Conservation (phyloP, 2,797 vertebrate genomes). For the Epinephelus malabaricus region DNA sequence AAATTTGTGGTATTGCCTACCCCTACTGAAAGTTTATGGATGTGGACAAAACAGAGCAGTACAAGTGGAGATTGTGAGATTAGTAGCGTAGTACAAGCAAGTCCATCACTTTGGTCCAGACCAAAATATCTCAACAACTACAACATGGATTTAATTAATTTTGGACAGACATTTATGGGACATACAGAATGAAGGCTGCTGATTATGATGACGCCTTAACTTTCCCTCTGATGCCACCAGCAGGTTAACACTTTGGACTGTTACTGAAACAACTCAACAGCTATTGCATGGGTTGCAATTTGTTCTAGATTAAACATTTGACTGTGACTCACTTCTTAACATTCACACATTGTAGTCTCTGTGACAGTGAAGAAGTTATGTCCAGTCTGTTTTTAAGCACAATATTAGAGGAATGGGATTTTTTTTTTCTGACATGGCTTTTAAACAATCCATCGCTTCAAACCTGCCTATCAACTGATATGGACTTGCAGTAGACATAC, state of each 20-base stretch:
- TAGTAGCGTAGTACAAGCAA: too few species aligned
- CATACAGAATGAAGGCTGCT: neutral
- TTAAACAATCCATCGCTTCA: conserved; percentile 9
- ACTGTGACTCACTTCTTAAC: neutral
- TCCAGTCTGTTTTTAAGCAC: conserved; percentile 17
- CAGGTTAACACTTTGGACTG: too few species aligned
- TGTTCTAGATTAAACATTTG: neutral
- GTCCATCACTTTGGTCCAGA: too few species aligned
- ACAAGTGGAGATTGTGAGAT: too few species aligned
- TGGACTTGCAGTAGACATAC: too few species aligned
- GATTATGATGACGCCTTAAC: neutral
- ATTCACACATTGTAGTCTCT: neutral
- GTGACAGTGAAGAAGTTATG: conserved; percentile 5
- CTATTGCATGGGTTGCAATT: neutral
- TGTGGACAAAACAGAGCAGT: too few species aligned
- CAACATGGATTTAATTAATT: neutral
- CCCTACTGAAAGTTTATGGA: too few species aligned
- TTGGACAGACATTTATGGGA: neutral
- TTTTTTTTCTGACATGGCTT: conserved; percentile 4
- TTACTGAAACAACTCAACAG: neutral
- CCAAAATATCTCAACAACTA: too few species aligned
- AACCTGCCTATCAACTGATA: neutral
- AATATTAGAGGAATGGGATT: conserved; percentile 5
- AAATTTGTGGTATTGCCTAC: too few species aligned
- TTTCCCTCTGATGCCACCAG: neutral